Conservation (phyloP, 2,888 invertebrate genomes). For the Tipula vernalis region DNA sequence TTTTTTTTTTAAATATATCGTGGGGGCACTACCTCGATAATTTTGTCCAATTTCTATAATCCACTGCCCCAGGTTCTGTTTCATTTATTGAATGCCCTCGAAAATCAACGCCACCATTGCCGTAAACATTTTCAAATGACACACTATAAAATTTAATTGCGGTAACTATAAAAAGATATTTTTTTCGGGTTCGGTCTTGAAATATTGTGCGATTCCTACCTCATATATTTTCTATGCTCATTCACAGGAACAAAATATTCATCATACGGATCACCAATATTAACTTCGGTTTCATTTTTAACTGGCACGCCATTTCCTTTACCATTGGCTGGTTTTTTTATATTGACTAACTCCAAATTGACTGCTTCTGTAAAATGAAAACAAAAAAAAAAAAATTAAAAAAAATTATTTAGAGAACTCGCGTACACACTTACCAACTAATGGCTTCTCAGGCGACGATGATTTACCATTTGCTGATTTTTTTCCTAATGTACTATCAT, state of each 20-base stretch:
- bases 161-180: background rate
- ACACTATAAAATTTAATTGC: slow-evolving; percentile 16
- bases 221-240: slow-evolving; percentile 73
- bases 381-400: background rate
- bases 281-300: slow-evolving; percentile 53
- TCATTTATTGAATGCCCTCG: slow-evolving; percentile 42
- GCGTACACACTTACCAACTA: slow-evolving; percentile 12
- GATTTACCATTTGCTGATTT: slow-evolving; percentile 17
- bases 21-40: slow-evolving; percentile 36
- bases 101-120: slow-evolving; percentile 22
- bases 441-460: slow-evolving; percentile 14
- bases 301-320: slow-evolving; percentile 41
- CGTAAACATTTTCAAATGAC: slow-evolving; percentile 19
- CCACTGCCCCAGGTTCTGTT: slow-evolving; percentile 42
- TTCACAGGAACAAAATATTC: slow-evolving; percentile 79
- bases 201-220: slow-evolving; percentile 37
- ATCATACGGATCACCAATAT: slow-evolving; percentile 59
- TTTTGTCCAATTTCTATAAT: slow-evolving; percentile 46
- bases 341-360: slow-evolving; percentile 65
- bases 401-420: background rate
- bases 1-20: background rate
- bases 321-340: slow-evolving; percentile 44
- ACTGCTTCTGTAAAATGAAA: slow-evolving; percentile 48
- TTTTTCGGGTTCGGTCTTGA: background rate
- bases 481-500: slow-evolving; percentile 13